Percentiles rank a stretch among this genome's conserved stretches.
Conservation (phyloP, 2,888 invertebrate species). For the Plusia festucae region DNA sequence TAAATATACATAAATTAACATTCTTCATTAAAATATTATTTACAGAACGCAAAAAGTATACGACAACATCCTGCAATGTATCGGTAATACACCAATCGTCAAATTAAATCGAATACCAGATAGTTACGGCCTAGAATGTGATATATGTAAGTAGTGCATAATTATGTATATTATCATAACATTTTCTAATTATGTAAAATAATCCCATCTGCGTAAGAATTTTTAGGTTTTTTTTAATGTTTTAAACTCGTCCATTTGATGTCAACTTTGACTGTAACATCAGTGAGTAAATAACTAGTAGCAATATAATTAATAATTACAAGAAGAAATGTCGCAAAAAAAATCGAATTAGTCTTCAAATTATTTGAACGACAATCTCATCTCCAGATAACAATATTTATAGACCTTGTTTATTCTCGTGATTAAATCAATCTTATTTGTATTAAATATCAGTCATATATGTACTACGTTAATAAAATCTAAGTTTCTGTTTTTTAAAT, state of each 20-base stretch:
- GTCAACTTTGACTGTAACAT: too few species aligned
- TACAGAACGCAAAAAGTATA: constrained; percentile 72
- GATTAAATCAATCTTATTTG: constrained; percentile 31
- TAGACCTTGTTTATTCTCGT: constrained; percentile 12
- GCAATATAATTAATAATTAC: too few species aligned
- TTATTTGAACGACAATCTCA: constrained; percentile 38
- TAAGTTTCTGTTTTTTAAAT: too few species aligned
- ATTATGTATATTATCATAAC: too few species aligned
- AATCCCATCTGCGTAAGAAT: too few species aligned
- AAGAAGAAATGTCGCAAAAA: too few species aligned
- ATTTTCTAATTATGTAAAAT: too few species aligned
- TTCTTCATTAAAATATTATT: constrained; percentile 7
- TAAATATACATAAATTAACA: not conserved
- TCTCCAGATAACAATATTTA: constrained; percentile 24
- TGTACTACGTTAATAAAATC: too few species aligned
- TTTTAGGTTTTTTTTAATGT: too few species aligned
- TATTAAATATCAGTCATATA: constrained; percentile 28
- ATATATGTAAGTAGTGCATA: constrained; percentile 92
- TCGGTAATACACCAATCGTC: constrained; percentile 95
- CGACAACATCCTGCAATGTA: constrained; percentile 92
- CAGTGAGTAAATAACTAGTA: too few species aligned
- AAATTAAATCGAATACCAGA: constrained; percentile 93
- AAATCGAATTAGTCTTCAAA: too few species aligned
- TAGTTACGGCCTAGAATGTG: constrained; percentile 93
- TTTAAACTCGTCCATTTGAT: too few species aligned